phyloP scores from a whole-genome alignment of 1,140 invertebrate genomes.

The Carposina sasakii region DNA sequence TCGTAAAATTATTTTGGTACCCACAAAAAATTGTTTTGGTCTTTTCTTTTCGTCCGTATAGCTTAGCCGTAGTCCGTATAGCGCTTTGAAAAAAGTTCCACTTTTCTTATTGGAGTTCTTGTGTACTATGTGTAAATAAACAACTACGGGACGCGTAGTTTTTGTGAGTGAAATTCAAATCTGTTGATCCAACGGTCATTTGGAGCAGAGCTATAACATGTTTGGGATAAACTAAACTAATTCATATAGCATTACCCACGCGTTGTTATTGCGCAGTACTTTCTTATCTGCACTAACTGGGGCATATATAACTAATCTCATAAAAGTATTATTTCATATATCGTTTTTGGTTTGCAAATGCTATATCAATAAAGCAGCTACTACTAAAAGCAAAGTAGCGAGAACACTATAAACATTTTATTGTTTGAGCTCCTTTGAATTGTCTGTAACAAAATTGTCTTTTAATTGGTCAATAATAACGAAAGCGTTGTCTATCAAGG shows the following conservation, averaged over 20 bases:
- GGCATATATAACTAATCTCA: too few relatives aligned
- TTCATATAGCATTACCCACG: too few relatives aligned
- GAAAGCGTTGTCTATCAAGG: slow-evolving; percentile 58
- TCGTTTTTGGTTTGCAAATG: too few relatives aligned
- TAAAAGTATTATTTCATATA: too few relatives aligned
- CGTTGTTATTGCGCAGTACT: slow-evolving; percentile 34
- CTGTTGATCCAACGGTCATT: slow-evolving; percentile 45
- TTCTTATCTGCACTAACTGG: slow-evolving; percentile 48
- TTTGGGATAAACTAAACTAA: slow-evolving; percentile 15
- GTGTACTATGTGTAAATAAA: slow-evolving; percentile 56
- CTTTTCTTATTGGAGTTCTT: slow-evolving; percentile 51
- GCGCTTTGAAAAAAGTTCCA: slow-evolving; percentile 29
- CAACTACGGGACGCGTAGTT: slow-evolving; percentile 39
- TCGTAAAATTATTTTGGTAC: slow-evolving; percentile 60
- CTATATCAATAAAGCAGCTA: too few relatives aligned
- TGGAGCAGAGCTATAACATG: slow-evolving; percentile 15
- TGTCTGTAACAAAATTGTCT: slow-evolving; percentile 42
- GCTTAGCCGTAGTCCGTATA: too few relatives aligned
- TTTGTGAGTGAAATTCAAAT: slow-evolving; percentile 43
- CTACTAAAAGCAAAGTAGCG: too few relatives aligned
- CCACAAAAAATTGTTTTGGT: slow-evolving; percentile 66
- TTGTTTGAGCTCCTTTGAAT: too few relatives aligned
- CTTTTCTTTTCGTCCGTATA: too few relatives aligned
- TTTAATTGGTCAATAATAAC: slow-evolving; percentile 63
- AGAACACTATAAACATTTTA: too few relatives aligned